Percentiles rank a stretch among this genome's conserved stretches.
phyloP scores from a whole-genome alignment of 92 coral and sea anemone genomes.

The Pocillopora grandis region DNA sequence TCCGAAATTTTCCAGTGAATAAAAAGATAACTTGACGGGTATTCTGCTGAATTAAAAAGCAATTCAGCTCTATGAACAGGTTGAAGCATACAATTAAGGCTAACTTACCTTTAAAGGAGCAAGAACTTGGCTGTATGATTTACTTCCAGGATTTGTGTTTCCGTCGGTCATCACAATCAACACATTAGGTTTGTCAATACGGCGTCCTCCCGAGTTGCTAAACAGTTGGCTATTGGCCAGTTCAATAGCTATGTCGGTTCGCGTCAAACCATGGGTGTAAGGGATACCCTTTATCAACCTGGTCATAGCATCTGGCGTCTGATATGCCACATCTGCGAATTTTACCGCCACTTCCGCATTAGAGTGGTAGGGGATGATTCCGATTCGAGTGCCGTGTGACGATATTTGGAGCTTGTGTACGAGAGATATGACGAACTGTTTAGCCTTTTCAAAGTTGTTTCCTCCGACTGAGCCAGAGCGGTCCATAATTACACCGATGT shows the following conservation, averaged over 20 bases:
- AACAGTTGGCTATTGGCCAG: conserved; percentile 56
- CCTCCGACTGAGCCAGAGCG: conserved; percentile 60
- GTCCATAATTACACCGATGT: conserved; percentile 65
- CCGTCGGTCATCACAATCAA: conserved; percentile 79
- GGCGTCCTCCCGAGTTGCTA: conserved; percentile 37
- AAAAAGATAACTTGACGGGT: background rate
- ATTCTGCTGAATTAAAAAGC: background rate
- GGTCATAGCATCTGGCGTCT: conserved; percentile 54
- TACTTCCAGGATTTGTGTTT: conserved; percentile 51
- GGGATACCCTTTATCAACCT: conserved; percentile 43
- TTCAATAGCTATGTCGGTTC: conserved; percentile 64
- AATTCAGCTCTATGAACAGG: background rate
- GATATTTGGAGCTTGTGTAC: conserved; percentile 62
- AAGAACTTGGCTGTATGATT: conserved; percentile 51
- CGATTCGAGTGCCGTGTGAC: conserved; percentile 60
- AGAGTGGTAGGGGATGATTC: conserved; percentile 61
- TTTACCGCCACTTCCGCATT: conserved; percentile 43
- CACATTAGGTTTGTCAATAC: conserved; percentile 56
- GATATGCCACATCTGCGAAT: conserved; percentile 48
- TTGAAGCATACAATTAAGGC: background rate
- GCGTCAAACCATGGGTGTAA: conserved; percentile 56
- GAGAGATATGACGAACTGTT: conserved; percentile 49
- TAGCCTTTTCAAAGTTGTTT: conserved; percentile 48
- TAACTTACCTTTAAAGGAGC: conserved; percentile 53
- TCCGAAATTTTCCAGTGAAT: too few relatives aligned